Conservation (phyloP, 37 sponge, comb jelly and placozoan genomes). For the Geodia barretti region DNA sequence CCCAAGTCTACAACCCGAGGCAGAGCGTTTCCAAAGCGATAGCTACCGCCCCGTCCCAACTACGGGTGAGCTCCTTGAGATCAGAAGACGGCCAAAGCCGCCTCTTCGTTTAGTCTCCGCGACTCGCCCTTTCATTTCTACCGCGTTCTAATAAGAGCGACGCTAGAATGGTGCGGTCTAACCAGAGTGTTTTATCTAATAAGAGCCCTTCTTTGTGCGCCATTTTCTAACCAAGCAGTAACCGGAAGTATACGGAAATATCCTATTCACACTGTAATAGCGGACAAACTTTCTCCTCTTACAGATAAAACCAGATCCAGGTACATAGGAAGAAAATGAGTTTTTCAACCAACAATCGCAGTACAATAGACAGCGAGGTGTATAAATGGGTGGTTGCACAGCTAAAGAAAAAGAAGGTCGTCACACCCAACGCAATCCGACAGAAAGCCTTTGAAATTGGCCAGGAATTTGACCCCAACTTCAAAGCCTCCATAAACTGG, state of each 20-base stretch:
- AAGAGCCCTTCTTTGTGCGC: slow-evolving; percentile 48
- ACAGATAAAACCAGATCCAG: too few species aligned
- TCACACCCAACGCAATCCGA: slow-evolving; percentile 66
- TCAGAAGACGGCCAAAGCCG: not conserved
- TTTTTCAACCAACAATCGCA: slow-evolving; percentile 47
- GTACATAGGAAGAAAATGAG: too few species aligned
- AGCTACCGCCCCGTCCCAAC: too few species aligned
- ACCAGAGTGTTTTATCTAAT: slow-evolving; percentile 44
- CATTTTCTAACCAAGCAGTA: slow-evolving; percentile 44
- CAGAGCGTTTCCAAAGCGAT: too few species aligned
- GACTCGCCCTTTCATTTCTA: too few species aligned
- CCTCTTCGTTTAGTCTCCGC: not conserved
- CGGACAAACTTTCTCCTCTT: too few species aligned
- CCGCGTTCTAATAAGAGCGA: slow-evolving; percentile 53
- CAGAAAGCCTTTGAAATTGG: slow-evolving; percentile 85
- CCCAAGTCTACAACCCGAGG: too few species aligned
- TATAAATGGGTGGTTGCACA: slow-evolving; percentile 75
- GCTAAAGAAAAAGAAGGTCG: slow-evolving; percentile 51
- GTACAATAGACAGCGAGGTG: slow-evolving; percentile 79
- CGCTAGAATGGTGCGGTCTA: slow-evolving; percentile 6
- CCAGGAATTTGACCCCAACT: slow-evolving; percentile 65
- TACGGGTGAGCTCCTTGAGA: not conserved
- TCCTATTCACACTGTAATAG: too few species aligned
- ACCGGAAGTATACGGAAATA: slow-evolving; percentile 18
- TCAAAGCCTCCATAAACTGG: slow-evolving; percentile 89